Evolutionary conservation across 2,113 vertebrate species (phyloP), one percentile per base, ranked within the genome.

Genomic region (Lophotis ruficrista): DNA sequence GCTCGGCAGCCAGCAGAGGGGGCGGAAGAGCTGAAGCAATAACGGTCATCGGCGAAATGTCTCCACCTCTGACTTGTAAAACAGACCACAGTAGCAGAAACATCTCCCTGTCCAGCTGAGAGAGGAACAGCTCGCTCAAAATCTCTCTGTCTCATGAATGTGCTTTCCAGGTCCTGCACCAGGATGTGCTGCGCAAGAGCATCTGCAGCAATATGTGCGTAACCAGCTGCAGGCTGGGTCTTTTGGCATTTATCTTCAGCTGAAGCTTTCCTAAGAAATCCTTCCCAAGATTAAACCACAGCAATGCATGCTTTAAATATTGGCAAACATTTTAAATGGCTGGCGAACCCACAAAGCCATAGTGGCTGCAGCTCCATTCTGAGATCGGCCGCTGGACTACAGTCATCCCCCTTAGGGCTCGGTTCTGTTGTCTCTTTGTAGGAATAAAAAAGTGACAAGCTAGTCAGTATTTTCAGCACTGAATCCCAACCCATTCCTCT

Each of bases 171-270:
- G 24, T 71, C 33, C 38, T 3, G 1, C 30, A 10, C 12, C 1
- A 7, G 56, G 57, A 35, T 2, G 3, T 3, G 15, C 54, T 13
- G 8, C 0, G 0, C 58, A 4, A 22, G 35, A 51, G 72, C 66
- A 35, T 41, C 83, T 43, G 75, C 61, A 75, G 35, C 43, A 10
- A 24, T 17, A 10, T 1, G 20, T 43, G 58, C 83, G 6, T 5
- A 13, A 35, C 53, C 91, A 80, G 86, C 48, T 75, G 65, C 0
- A 64, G 61, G 37, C 37, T 91, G 48, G 21, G 21, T 4, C 23
- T 41, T 56, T 51, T 62, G 66, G 76, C 53, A 20, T 69, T 90
- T 72, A 23, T 69, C 58, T 35, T 85, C 62, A 64, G 33, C 21
- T 38, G 35, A 83, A 91, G 78, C 62, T 83, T 88, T 83, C 61